Conservation (phyloP, 1,140 invertebrate genomes). For the Telenomus remus region DNA sequence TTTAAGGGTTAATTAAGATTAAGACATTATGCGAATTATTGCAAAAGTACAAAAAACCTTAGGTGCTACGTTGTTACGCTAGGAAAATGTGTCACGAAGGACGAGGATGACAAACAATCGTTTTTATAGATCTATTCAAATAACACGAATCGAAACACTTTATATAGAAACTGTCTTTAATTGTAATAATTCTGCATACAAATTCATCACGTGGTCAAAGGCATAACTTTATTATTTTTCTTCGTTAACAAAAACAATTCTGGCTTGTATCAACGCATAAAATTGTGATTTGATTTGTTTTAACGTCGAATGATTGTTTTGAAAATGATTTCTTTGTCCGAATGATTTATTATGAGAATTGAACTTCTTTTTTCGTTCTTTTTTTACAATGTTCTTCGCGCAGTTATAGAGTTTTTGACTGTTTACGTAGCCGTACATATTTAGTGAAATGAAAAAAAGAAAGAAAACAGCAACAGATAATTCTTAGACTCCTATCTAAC, state of each 20-base stretch:
- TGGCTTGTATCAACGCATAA: no score
- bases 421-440: conserved; percentile 60
- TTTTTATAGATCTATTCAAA: conserved; percentile 27
- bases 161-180: conserved; percentile 2
- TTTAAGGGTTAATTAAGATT: conserved; percentile 56
- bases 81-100: conserved; percentile 63
- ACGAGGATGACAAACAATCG: conserved; percentile 57
- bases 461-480: conserved; percentile 30
- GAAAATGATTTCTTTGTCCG: no score
- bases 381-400: conserved; percentile 28
- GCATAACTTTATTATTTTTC: no score
- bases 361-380: conserved; percentile 15
- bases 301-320: no score
- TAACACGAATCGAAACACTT: conserved; percentile 46
- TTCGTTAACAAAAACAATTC: no score
- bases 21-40: conserved; percentile 73
- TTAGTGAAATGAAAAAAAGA: conserved; percentile 46
- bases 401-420: conserved; percentile 25
- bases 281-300: no score
- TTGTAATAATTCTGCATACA: no score
- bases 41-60: conserved; percentile 75
- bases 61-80: conserved; percentile 75
- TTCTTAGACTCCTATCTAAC: conserved; percentile 53
- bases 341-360: neutral
- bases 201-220: no score